A percentile compares a stretch with the other conserved stretches of the same genome.
Evolutionary conservation across 2,113 vertebrate species (phyloP).

Genomic region (Lampris megalopsis): DNA sequence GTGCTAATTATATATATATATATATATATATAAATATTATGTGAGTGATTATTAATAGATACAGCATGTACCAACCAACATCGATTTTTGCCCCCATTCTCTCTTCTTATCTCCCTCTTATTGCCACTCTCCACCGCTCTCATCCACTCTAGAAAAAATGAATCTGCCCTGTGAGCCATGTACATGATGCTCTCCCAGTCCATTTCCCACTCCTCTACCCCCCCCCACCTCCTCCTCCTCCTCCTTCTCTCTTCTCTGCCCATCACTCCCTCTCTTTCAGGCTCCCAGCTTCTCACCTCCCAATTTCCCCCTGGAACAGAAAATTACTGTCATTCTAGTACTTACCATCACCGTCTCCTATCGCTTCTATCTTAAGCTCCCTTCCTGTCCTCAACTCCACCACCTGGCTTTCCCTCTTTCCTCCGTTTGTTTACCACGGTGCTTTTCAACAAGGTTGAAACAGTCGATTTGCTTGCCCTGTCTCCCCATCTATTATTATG

Average conservation of each 20-base stretch:
- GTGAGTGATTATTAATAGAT: no score
- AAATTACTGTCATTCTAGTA: slow-evolving; percentile 39
- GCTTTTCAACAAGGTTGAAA: neutral
- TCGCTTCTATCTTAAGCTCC: neutral
- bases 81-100: slow-evolving; percentile 17
- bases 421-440: neutral
- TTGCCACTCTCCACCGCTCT: slow-evolving; percentile 31
- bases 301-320: slow-evolving; percentile 32
- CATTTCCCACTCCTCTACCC: slow-evolving; percentile 46
- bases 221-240: neutral
- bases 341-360: slow-evolving; percentile 9
- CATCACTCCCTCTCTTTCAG: neutral
- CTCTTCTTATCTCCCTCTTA: neutral
- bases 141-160: slow-evolving; percentile 57
- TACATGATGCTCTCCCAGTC: slow-evolving; percentile 52
- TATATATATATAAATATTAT: no score
- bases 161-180: slow-evolving; percentile 50
- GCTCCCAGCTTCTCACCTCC: slow-evolving; percentile 17
- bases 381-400: slow-evolving; percentile 7
- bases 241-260: neutral
- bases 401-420: neutral
- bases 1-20: no score
- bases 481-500: no score
- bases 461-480: neutral
- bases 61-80: neutral